A percentile compares a stretch with the other conserved stretches of the same genome.
These are phyloP conservation scores for Zhengitettix transpicula DNA, from an alignment of 2,888 invertebrate species.

Conservation along the genomic window DNA sequence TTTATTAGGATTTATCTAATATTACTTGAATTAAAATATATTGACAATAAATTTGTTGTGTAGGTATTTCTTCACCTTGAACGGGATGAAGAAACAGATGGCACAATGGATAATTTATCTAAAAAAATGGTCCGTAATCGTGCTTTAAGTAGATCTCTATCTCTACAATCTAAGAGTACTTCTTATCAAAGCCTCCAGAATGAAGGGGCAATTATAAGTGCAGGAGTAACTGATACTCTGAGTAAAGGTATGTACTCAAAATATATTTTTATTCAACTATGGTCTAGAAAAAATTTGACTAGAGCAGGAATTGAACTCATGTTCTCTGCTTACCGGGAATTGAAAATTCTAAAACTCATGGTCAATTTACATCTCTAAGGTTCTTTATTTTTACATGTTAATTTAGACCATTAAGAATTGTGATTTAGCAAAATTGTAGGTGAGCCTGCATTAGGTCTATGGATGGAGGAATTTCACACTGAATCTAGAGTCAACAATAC, in stretches of 20 bases:
- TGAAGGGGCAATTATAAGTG: slow-evolving; percentile 21
- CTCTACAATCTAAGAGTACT: slow-evolving; percentile 55
- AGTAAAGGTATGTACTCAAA: neutral
- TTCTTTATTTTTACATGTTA: too few species aligned
- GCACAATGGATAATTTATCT: slow-evolving; percentile 51
- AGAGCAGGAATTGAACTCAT: too few species aligned
- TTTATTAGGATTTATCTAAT: too few species aligned
- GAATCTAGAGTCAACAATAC: too few species aligned
- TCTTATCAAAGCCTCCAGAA: slow-evolving; percentile 55
- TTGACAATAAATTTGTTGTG: neutral
- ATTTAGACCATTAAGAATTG: too few species aligned
- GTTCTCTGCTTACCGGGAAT: too few species aligned
- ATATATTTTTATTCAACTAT: neutral
- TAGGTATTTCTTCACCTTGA: slow-evolving; percentile 63
- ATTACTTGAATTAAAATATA: too few species aligned
- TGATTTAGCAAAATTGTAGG: too few species aligned
- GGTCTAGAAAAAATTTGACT: neutral
- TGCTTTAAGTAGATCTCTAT: slow-evolving; percentile 51
- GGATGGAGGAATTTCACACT: too few species aligned
- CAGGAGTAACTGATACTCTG: neutral
- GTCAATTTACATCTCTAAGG: too few species aligned
- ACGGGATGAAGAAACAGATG: slow-evolving; percentile 49
- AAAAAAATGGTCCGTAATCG: slow-evolving; percentile 56
- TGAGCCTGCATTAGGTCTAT: too few species aligned
- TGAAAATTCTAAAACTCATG: too few species aligned